A percentile compares a stretch with the other conserved stretches of the same genome.
Conservation (phyloP, 2,113 vertebrate species). For the Leptosomus discolor region DNA sequence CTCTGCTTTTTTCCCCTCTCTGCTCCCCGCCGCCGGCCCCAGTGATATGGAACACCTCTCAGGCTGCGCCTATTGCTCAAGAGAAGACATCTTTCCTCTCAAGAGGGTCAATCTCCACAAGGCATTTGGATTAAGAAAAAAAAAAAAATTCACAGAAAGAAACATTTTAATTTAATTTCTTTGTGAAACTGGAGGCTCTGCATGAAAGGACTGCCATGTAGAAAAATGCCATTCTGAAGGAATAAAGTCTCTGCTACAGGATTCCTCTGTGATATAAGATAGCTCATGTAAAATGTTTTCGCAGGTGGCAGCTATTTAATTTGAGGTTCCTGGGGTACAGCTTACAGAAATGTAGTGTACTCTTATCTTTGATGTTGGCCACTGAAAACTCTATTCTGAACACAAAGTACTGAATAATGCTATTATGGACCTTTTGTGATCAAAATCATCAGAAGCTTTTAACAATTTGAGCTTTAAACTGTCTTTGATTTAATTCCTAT, state of each 20-base stretch:
- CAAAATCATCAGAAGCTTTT: neutral
- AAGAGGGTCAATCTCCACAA: neutral
- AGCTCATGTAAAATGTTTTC: neutral
- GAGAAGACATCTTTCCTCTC: neutral
- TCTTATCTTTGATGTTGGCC: neutral
- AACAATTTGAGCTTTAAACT: neutral
- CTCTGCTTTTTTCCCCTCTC: neutral
- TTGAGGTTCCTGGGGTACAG: neutral
- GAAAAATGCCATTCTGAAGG: neutral
- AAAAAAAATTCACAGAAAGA: neutral
- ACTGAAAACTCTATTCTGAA: neutral
- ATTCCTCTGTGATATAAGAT: neutral
- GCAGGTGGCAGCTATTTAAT: neutral
- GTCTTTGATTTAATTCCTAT: neutral
- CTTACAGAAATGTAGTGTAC: neutral
- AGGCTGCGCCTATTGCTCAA: neutral
- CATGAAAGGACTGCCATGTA: neutral
- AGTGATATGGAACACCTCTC: neutral
- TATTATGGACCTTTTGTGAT: neutral
- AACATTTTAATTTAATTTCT: neutral
- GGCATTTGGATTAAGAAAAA: neutral
- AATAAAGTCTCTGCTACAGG: neutral
- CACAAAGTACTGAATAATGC: neutral
- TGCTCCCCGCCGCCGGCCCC: rapidly evolving
- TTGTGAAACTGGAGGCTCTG: neutral